Evolutionary conservation across 1,140 invertebrate species (phyloP).

Genomic region (Lerema accius): DNA sequence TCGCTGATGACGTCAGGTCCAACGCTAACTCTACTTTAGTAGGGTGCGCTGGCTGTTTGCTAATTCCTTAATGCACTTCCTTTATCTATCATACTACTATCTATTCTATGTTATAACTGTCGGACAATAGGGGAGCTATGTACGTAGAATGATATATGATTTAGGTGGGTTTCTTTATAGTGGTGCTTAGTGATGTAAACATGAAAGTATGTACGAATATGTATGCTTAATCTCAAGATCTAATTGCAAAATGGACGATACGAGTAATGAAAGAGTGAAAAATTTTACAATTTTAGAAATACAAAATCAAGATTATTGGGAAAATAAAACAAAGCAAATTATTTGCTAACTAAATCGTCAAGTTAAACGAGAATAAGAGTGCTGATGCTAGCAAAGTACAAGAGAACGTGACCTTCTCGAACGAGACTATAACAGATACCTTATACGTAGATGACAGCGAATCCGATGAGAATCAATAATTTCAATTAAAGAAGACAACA

Average conservation of each 20-base stretch:
- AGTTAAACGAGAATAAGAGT: constrained; percentile 1
- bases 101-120: constrained; percentile 29
- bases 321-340: not conserved
- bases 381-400: not conserved
- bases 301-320: not conserved
- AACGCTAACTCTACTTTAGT: constrained; percentile 14
- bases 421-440: not conserved
- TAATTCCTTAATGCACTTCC: constrained; percentile 74
- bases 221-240: too few relatives aligned
- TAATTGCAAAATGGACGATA: too few relatives aligned
- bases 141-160: constrained; percentile 23
- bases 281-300: too few relatives aligned
- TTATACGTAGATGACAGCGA: constrained; percentile 6
- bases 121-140: constrained; percentile 48
- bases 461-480: constrained; percentile 47
- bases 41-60: constrained; percentile 58
- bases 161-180: constrained; percentile 12
- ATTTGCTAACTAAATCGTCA: not conserved
- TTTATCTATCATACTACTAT: constrained; percentile 13
- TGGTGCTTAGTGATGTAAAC: too few relatives aligned
- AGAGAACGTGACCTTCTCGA: not conserved
- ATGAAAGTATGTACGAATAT: too few relatives aligned
- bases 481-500: constrained; percentile 45
- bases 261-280: not conserved
- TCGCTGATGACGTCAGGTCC: not conserved